These are phyloP conservation scores for Sycophila sp. DNA, from an alignment of 1,140 invertebrate species.

Conservation along the genomic window DNA sequence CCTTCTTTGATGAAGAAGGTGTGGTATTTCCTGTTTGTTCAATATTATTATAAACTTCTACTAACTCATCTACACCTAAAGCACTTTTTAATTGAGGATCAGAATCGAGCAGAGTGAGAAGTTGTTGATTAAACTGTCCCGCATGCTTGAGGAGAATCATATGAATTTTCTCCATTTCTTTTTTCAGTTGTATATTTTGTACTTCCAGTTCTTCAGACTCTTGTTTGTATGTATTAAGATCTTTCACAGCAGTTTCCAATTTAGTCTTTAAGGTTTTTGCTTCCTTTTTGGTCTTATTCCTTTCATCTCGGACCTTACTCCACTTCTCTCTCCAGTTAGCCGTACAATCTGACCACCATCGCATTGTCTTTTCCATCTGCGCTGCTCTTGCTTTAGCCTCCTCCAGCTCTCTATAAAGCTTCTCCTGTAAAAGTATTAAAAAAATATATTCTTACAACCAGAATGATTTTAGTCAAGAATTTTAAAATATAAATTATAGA, in stretches of 20 bases:
- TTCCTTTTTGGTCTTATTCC: conserved; percentile 89
- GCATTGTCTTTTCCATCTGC: conserved; percentile 99
- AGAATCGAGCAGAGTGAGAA: conserved; percentile 58
- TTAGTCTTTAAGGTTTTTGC: conserved; percentile 82
- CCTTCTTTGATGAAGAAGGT: conserved; percentile 37
- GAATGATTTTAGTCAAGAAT: too few species aligned
- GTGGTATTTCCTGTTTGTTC: conserved; percentile 42
- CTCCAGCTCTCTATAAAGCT: conserved; percentile 84
- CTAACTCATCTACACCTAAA: conserved; percentile 56
- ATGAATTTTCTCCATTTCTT: conserved; percentile 82
- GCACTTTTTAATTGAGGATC: conserved; percentile 59
- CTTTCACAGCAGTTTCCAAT: conserved; percentile 82
- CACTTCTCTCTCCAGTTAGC: conserved; percentile 95
- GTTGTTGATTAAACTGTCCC: conserved; percentile 70
- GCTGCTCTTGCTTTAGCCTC: conserved; percentile 89
- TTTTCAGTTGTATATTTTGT: conserved; percentile 83
- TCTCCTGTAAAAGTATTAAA: conserved; percentile 62
- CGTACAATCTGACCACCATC: conserved; percentile 96
- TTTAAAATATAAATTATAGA: too few species aligned
- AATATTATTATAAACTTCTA: conserved; percentile 59
- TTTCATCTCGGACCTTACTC: conserved; percentile 89
- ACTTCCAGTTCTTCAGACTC: conserved; percentile 83
- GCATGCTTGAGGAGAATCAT: conserved; percentile 75
- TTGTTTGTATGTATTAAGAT: conserved; percentile 77
- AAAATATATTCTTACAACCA: background rate